Evolutionary conservation across 2,113 vertebrate species (phyloP), one percentile per base, ranked within the genome.

Genomic region (Cyprinus carpio): DNA sequence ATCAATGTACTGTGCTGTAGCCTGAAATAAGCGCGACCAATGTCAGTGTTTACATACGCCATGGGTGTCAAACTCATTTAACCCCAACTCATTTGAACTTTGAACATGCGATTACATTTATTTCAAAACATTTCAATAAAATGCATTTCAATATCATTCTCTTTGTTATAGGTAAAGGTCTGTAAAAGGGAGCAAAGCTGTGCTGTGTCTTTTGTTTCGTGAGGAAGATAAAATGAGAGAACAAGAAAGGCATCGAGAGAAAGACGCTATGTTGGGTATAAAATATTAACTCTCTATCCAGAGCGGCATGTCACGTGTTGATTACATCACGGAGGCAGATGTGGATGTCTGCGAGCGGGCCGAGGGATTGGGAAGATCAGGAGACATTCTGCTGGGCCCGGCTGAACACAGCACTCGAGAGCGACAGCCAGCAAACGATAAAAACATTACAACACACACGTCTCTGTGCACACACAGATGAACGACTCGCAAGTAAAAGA

Each of bases 391-490:
- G 80, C 82, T 62, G 43, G 16, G 77, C 12, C 31, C 74, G 71
- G 56, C n/a, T 72, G 67, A 87, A 54, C 11, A 6, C 40, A 13
- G 74, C 31, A 4, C 46, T 27, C 4, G 13, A 72, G 67, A 56
- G 58, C 23, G 78, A 76, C 88, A 87, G 87, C 79, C 87, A 89
- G 89, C 91, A 91, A 86, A 76, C 86, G 9, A 91, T 92, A 87
- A 90, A 92, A 92, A 92, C 89, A 92, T 92, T 90, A 92, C 88
- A 92, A 92, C 88, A 43, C 60, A 43, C 60, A 20, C 34, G 40
- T 72, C 13, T 74, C 51, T 2, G 29, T 18, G 40, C 16, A n/a
- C 86, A 85, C 23, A 75, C 62, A 64, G 46, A 16, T 29, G 29
- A 71, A 4, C n/a, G 25, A 37, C 79, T 46, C 58, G 23, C 16